Conservation (phyloP, 2,113 vertebrate genomes). For the Echinops telfairi region DNA sequence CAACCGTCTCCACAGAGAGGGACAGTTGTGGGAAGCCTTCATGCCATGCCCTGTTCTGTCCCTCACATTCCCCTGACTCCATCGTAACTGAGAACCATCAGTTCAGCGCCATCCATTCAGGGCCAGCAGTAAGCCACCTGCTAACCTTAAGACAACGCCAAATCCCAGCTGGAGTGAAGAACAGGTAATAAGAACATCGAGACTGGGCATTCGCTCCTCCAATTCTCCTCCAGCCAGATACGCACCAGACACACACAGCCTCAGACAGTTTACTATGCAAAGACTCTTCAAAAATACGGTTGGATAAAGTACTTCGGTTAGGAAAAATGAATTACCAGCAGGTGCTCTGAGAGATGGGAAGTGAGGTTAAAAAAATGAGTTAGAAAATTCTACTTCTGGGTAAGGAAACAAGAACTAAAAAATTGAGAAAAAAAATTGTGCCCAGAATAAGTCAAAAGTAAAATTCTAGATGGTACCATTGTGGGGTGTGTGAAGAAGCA, state of each 20-base stretch:
- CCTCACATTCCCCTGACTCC: neutral
- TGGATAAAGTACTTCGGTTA: neutral
- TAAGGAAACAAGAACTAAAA: conserved; percentile 21
- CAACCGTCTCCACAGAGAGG: neutral
- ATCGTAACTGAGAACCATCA: neutral
- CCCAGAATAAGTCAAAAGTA: neutral
- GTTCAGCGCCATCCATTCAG: neutral
- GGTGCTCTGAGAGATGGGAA: neutral
- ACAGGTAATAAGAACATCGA: neutral
- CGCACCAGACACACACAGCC: neutral
- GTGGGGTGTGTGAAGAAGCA: neutral
- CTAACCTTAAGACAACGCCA: neutral
- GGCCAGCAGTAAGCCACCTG: neutral
- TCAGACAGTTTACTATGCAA: neutral
- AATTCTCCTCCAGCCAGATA: neutral
- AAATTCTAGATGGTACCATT: neutral
- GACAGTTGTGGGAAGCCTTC: neutral
- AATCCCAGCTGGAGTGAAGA: neutral
- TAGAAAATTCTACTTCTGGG: neutral
- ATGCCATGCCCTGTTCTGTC: too few relatives aligned
- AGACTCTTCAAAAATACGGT: neutral
- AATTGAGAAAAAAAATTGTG: neutral
- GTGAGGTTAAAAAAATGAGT: neutral
- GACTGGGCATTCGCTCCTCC: neutral
- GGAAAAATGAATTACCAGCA: conserved; percentile 23